phyloP scores from a whole-genome alignment of 1,140 invertebrate genomes.

The Ladona fulva region DNA sequence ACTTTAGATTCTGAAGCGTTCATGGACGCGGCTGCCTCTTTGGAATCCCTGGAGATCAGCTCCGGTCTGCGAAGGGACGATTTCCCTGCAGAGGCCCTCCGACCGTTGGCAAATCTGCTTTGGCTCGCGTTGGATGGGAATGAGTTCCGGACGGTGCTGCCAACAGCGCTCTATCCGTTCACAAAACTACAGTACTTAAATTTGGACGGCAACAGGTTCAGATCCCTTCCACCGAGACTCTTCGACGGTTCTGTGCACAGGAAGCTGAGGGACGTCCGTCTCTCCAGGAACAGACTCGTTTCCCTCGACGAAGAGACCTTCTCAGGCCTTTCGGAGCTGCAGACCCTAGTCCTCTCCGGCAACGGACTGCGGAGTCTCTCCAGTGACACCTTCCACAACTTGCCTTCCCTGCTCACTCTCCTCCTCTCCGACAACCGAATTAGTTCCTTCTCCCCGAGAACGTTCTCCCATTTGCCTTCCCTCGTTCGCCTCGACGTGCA shows the following conservation, averaged over 20 bases:
- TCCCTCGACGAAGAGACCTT: conserved; percentile 53
- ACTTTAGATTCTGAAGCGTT: conserved; percentile 69
- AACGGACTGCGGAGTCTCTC: conserved; percentile 55
- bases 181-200: conserved; percentile 71
- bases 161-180: conserved; percentile 48
- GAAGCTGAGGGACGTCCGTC: conserved; percentile 63
- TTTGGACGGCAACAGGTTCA: conserved; percentile 72
- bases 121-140: conserved; percentile 87
- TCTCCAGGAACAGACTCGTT: conserved; percentile 63
- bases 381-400: conserved; percentile 49
- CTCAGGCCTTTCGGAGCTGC: conserved; percentile 48
- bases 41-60: conserved; percentile 76
- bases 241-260: conserved; percentile 59
- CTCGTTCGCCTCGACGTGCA: conserved; percentile 61
- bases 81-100: conserved; percentile 62
- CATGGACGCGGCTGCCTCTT: conserved; percentile 52
- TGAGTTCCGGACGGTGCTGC: conserved; percentile 60
- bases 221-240: conserved; percentile 49
- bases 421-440: conserved; percentile 59
- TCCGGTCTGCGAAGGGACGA: conserved; percentile 70
- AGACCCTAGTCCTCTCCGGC: conserved; percentile 58
- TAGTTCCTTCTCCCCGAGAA: conserved; percentile 46
- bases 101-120: conserved; percentile 58
- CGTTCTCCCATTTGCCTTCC: conserved; percentile 58
- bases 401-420: conserved; percentile 57